Conservation (phyloP, 2,113 vertebrate genomes). For the Lanius collurio region DNA sequence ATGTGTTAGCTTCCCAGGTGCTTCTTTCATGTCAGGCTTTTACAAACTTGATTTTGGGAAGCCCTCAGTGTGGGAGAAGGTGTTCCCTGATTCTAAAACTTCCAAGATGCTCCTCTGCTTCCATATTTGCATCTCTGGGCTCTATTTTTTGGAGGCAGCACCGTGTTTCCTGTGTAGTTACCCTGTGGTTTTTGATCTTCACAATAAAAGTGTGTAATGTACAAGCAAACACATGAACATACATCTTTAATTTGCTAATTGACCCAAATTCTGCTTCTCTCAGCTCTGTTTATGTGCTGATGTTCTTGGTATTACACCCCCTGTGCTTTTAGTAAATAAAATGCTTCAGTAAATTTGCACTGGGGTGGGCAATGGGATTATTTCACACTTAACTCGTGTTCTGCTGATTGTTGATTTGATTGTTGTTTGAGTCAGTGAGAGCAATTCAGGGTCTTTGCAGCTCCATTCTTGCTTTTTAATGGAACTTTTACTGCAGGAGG, state of each 20-base stretch:
- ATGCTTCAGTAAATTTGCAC: constrained; percentile 5
- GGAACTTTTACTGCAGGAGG: constrained; percentile 44
- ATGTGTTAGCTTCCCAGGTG: not conserved
- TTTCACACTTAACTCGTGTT: not conserved
- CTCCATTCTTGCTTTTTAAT: constrained; percentile 37
- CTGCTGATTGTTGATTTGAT: not conserved
- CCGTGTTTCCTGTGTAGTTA: rapidly evolving
- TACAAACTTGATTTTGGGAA: not conserved
- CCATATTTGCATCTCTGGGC: not conserved
- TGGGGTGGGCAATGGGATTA: constrained; percentile 13
- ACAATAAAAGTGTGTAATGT: not conserved
- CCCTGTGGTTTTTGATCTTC: not conserved
- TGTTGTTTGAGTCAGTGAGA: constrained; percentile 7
- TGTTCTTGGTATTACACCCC: not conserved
- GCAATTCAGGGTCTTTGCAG: not conserved
- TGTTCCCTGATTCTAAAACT: not conserved
- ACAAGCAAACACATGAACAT: not conserved
- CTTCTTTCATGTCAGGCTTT: not conserved
- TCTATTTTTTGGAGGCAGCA: not conserved
- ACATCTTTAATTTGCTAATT: not conserved
- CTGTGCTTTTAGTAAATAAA: not conserved
- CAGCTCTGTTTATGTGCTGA: not conserved
- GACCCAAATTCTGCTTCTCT: not conserved
- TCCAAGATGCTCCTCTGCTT: not conserved
- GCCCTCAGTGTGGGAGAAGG: not conserved